Evolutionary conservation across 2,797 vertebrate genomes (phyloP).

Genomic region (Phylloscopus collybita): DNA sequence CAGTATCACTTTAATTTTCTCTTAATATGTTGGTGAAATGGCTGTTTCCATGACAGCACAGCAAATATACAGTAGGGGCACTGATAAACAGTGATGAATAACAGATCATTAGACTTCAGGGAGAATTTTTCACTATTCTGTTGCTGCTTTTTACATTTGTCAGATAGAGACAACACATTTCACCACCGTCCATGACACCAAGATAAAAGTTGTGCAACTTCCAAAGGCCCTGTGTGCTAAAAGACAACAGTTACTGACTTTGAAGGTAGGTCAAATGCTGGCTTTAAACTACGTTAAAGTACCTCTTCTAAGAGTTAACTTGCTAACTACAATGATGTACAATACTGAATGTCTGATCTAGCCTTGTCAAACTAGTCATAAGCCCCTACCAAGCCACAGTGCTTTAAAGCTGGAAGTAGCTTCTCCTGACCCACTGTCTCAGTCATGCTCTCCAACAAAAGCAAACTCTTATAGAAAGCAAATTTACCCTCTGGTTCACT

Average conservation of each 20-base stretch:
- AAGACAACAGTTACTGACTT: conserved; percentile 29
- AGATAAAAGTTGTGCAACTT: conserved; percentile 29
- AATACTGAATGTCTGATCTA: background rate
- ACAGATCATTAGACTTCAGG: conserved; percentile 13
- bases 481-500: background rate
- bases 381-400: background rate
- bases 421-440: conserved; percentile 27
- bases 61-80: background rate
- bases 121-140: background rate
- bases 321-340: background rate
- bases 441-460: background rate
- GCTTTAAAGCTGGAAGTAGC: conserved; percentile 30
- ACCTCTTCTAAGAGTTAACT: conserved; percentile 15
- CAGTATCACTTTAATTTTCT: background rate
- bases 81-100: conserved; percentile 18
- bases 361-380: background rate
- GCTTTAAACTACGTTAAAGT: conserved; percentile 35
- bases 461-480: background rate
- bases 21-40: conserved; percentile 4
- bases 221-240: background rate
- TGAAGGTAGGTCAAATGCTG: background rate
- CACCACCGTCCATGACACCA: background rate
- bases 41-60: conserved; percentile 54
- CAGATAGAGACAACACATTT: background rate
- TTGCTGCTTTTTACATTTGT: conserved; percentile 1